Evolutionary conservation across 2,888 invertebrate genomes (phyloP), one percentile per base, ranked within the genome.

Genomic region (Orthosia incerta): DNA sequence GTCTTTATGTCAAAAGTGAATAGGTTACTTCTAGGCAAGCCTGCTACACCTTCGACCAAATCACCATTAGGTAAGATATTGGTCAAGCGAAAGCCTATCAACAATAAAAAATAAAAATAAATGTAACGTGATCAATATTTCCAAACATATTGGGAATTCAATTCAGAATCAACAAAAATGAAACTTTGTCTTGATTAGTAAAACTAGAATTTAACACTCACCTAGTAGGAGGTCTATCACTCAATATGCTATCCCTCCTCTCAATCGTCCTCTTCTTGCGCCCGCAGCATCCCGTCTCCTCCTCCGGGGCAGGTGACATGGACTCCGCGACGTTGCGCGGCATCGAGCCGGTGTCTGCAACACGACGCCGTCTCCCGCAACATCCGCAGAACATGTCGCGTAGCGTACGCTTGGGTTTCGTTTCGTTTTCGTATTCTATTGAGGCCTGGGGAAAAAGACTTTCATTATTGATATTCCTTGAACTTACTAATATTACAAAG

Each of bases 191-290:
- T 39, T 39, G 39, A 39, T 39, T 9, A 53, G 13, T 23, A 55
- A 23, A 55, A 12, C 20, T 53, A 53, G 2, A 23, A 12, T 1
- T 53, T 5, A 23, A 55, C 15, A 13, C 93, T 92, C 39, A 96
- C 96, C 91, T 91, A 4, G 92, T 85, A 7, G 96, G 93, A 50
- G 95, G 92, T 20, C 96, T 92, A 76, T 96, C 97, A 80, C 97
- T 97, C 51, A 96, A 86, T 87, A 94, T 97, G 88, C 97, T 97
- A 89, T 97, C 97, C 26, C 96, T 93, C 86, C 96, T 95, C 81
- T 95, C 97, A 0, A 93, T 93, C 57, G 95, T 90, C 31, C 93
- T 89, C 80, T 93, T 95, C 85, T 95, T 96, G 86, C 93, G 87
- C 2, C 95, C 95, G 60, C 96, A 96, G 87, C 96, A 96, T 56